Percentiles rank a stretch among this genome's conserved stretches.
These are phyloP conservation scores for Paralvinella palmiformis DNA, from an alignment of 1,140 invertebrate genomes.

Conservation along the genomic window DNA sequence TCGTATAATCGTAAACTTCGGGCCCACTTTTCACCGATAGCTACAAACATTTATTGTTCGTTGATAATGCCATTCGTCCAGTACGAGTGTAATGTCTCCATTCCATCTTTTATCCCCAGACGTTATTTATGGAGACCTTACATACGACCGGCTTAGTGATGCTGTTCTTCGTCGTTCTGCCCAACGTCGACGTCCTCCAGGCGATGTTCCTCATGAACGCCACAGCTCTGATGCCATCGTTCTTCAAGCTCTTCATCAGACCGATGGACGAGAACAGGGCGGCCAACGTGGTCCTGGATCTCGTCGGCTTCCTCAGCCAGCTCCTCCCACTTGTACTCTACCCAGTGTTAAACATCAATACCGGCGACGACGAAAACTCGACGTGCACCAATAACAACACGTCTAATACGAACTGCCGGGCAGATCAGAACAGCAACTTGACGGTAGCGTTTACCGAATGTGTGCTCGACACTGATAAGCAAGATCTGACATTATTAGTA, in stretches of 20 bases:
- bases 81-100: no score
- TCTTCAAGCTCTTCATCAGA: constrained; percentile 35
- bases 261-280: constrained; percentile 19
- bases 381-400: constrained; percentile 24
- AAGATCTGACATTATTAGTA: no score
- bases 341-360: constrained; percentile 32
- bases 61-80: no score
- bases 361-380: constrained; percentile 30
- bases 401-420: constrained; percentile 24
- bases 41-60: no score
- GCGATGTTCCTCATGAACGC: constrained; percentile 23
- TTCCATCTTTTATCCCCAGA: no score
- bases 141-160: constrained; percentile 39
- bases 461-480: no score
- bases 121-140: constrained; percentile 37
- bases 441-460: no score
- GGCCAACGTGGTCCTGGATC: constrained; percentile 27
- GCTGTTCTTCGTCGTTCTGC: constrained; percentile 41
- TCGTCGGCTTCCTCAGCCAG: constrained; percentile 31
- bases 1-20: no score
- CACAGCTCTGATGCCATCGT: constrained; percentile 33
- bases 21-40: no score
- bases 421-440: constrained; percentile 6
- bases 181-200: constrained; percentile 22
- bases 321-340: constrained; percentile 31